Evolutionary conservation across 2,888 invertebrate genomes (phyloP).

Genomic region (Pseudococcus longispinus): DNA sequence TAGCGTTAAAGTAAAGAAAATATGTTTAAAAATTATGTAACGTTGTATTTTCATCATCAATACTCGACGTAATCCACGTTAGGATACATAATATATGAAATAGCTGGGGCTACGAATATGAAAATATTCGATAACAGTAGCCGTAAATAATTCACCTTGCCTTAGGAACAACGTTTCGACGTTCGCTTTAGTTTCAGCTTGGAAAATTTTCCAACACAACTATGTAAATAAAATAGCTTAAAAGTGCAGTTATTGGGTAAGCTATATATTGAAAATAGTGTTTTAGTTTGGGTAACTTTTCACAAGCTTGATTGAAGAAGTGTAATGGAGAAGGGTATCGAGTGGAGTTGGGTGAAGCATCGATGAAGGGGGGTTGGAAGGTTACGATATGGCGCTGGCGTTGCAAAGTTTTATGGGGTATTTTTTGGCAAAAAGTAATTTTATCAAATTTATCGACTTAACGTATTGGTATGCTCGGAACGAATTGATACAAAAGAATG

Average conservation of each 20-base stretch:
- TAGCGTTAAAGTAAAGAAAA: not conserved
- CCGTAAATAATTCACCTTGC: constrained; percentile 11
- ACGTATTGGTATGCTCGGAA: constrained; percentile 34
- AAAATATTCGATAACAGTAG: not conserved
- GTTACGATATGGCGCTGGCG: not conserved
- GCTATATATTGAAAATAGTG: not conserved
- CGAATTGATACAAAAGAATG: constrained; percentile 49
- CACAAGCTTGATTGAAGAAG: not conserved
- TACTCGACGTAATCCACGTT: not conserved
- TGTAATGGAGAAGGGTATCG: not conserved
- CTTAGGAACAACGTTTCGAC: not conserved
- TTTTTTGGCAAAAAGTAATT: constrained; percentile 40
- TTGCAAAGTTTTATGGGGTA: constrained; percentile 34
- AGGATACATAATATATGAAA: constrained; percentile 3
- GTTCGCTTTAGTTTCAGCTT: not conserved
- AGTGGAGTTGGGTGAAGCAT: not conserved
- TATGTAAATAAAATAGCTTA: not conserved
- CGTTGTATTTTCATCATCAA: not conserved
- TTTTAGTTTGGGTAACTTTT: not conserved
- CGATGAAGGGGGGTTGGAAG: not conserved
- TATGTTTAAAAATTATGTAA: not conserved
- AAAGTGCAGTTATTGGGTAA: constrained; percentile 19
- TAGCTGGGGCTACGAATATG: not conserved
- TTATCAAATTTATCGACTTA: constrained; percentile 49
- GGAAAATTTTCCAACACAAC: not conserved